Evolutionary conservation across 2,888 invertebrate species (phyloP), one percentile per base, ranked within the genome.

Genomic region (Schrankia costaestrigalis): DNA sequence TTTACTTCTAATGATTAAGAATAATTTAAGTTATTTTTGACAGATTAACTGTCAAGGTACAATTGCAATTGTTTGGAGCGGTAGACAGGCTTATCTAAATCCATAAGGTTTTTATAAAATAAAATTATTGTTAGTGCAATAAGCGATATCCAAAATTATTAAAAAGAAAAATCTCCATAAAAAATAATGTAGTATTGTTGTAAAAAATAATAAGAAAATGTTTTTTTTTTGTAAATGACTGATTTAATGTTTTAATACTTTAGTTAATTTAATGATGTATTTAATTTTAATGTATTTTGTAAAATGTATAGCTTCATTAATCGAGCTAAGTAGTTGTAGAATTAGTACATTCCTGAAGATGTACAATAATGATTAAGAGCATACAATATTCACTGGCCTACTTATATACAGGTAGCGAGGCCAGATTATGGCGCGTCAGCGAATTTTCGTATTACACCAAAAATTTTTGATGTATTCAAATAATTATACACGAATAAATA

Each of bases 301-400:
- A 72, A 63, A 65, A 68, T 67, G 62, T 39, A 48, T 49, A 51
- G 57, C 46, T 49, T 51, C 48, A 46, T 63, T 63, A 62, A 61
- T 68, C 26, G 39, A 63, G 71, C 65, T 74, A 70, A 67, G 66
- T 80, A 81, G 78, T 48, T 31, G 53, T 76, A 78, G 75, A 63
- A 63, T 66, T 75, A 77, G 85, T 86, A 85, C 86, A 85, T 85
- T 85, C 85, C 85, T 74, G 70, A 74, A 23, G 47, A 82, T 84
- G 85, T 85, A 85, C 85, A 74, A 79, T 79, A 74, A 60, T 60
- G 59, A 52, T 62, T 65, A 62, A 61, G 57, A 64, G 63, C 64
- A 67, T 18, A 60, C 65, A 70, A 53, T 58, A 41, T 42, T 35
- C 35, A 42, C 67, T 70, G 78, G 76, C 79, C 78, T 75, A 77